phyloP scores from a whole-genome alignment of 2,888 invertebrate species.

The Nomada fabriciana region DNA sequence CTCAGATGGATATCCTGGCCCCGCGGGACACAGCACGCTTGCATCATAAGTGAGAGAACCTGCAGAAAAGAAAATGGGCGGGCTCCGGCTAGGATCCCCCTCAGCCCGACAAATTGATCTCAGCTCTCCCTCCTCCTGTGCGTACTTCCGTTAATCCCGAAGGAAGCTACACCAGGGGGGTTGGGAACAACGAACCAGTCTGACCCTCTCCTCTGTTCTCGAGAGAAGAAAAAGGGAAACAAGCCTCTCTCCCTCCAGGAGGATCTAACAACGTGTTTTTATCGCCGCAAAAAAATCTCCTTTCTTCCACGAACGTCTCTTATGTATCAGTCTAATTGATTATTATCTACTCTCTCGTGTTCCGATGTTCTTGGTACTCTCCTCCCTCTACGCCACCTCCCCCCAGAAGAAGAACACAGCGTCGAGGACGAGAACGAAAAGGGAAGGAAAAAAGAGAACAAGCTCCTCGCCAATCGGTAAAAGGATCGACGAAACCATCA shows the following conservation, averaged over 20 bases:
- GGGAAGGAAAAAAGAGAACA: neutral
- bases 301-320: conserved; percentile 66
- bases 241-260: conserved; percentile 46
- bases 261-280: conserved; percentile 53
- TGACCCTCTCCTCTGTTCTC: conserved; percentile 59
- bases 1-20: neutral
- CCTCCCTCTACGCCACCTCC: neutral
- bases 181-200: conserved; percentile 71
- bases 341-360: conserved; percentile 45
- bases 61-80: conserved; percentile 41
- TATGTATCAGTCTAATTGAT: conserved; percentile 42
- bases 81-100: conserved; percentile 55
- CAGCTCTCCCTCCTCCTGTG: conserved; percentile 58
- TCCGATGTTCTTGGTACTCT: conserved; percentile 43
- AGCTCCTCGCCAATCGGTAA: neutral
- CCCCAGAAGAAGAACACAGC: conserved; percentile 18
- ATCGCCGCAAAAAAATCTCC: conserved; percentile 49
- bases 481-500: conserved; percentile 27
- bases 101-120: conserved; percentile 71
- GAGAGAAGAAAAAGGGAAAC: conserved; percentile 44
- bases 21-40: conserved; percentile 33
- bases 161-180: conserved; percentile 53
- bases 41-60: neutral
- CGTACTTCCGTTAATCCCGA: conserved; percentile 51
- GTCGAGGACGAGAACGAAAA: conserved; percentile 4